These are phyloP conservation scores for Anthrax anthrax DNA, from an alignment of 2,888 invertebrate genomes.

Conservation along the genomic window DNA sequence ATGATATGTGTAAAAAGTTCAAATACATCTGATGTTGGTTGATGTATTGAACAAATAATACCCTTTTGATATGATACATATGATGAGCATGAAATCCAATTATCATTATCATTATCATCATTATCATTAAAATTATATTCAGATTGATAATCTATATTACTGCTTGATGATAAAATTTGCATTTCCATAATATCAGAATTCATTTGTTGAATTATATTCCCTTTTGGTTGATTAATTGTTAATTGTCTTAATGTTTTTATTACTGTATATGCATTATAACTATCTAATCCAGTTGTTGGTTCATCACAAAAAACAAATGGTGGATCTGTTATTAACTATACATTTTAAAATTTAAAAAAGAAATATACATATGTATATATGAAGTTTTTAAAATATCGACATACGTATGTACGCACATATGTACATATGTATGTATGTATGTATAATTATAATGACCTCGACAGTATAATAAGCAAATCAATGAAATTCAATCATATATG, in stretches of 20 bases:
- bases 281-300: slow-evolving; percentile 84
- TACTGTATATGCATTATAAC: slow-evolving; percentile 71
- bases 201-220: too few relatives aligned
- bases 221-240: slow-evolving; percentile 24
- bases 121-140: neutral
- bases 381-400: too few relatives aligned
- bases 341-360: too few relatives aligned
- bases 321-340: slow-evolving; percentile 70
- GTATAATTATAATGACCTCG: too few relatives aligned
- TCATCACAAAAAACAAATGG: slow-evolving; percentile 85
- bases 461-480: too few relatives aligned
- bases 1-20: slow-evolving; percentile 68
- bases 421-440: too few relatives aligned
- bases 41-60: slow-evolving; percentile 79
- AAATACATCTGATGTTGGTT: slow-evolving; percentile 76
- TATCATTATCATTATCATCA: neutral
- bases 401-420: too few relatives aligned
- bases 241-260: slow-evolving; percentile 53
- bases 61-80: slow-evolving; percentile 38
- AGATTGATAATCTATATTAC: neutral
- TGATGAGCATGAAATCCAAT: neutral
- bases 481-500: too few relatives aligned
- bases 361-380: too few relatives aligned
- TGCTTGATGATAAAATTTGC: slow-evolving; percentile 20
- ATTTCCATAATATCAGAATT: neutral